phyloP scores from a whole-genome alignment of 2,888 invertebrate genomes.

The Drosophila antonietae region DNA sequence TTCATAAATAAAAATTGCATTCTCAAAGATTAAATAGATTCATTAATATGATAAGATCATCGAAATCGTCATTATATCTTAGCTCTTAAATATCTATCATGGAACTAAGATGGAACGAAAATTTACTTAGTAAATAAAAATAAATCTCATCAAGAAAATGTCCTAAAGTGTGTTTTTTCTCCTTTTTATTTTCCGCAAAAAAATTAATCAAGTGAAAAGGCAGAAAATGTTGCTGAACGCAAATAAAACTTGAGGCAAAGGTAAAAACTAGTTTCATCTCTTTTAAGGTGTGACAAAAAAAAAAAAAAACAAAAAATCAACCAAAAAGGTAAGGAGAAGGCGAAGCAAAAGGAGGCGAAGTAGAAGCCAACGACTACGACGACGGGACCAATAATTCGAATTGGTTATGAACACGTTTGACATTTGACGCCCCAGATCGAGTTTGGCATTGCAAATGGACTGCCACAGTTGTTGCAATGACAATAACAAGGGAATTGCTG shows the following conservation, averaged over 20 bases:
- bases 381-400: conserved; percentile 31
- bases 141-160: background rate
- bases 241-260: conserved; percentile 39
- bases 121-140: no score
- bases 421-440: conserved; percentile 45
- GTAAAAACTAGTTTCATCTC: conserved; percentile 46
- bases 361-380: background rate
- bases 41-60: no score
- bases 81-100: no score
- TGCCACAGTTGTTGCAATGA: conserved; percentile 30
- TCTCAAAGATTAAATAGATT: no score
- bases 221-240: conserved; percentile 14
- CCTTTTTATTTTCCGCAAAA: background rate
- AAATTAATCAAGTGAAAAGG: conserved; percentile 46
- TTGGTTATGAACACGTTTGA: conserved; percentile 47
- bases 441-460: conserved; percentile 44
- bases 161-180: background rate
- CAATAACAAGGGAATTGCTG: conserved; percentile 19
- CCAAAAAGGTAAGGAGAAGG: background rate
- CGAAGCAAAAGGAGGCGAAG: background rate
- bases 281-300: conserved; percentile 45
- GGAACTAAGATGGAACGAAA: no score
- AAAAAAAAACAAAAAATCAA: conserved; percentile 12
- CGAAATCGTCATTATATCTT: no score
- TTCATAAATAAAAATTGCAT: no score